Evolutionary conservation across 2,888 invertebrate genomes (phyloP).

Genomic region (Eubasilissa splendida): DNA sequence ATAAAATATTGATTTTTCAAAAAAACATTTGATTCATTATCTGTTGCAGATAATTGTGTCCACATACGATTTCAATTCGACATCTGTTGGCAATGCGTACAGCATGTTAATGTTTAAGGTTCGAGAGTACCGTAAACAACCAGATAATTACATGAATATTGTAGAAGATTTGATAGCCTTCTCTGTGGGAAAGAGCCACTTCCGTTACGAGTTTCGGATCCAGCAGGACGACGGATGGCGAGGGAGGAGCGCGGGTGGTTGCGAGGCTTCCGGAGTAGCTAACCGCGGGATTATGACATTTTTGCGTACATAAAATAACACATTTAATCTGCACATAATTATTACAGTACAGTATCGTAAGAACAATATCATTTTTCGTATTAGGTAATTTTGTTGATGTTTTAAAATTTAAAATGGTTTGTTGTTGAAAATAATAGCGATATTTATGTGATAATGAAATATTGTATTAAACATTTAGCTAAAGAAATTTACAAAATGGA

Average conservation of each 20-base stretch:
- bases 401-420: too few species aligned
- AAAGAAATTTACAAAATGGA: too few species aligned
- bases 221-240: neutral
- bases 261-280: conserved; percentile 7
- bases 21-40: too few species aligned
- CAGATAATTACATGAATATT: conserved; percentile 20
- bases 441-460: too few species aligned
- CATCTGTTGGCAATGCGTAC: too few species aligned
- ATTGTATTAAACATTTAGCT: too few species aligned
- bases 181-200: conserved; percentile 31
- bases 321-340: conserved; percentile 1
- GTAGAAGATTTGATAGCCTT: conserved; percentile 20
- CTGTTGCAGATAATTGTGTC: too few species aligned
- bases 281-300: conserved; percentile 23
- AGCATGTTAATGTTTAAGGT: too few species aligned
- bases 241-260: neutral
- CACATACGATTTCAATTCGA: too few species aligned
- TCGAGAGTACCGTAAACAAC: conserved; percentile 18
- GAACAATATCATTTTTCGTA: neutral
- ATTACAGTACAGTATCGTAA: neutral
- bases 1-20: too few species aligned
- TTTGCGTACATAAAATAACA: neutral
- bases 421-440: too few species aligned
- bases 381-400: too few species aligned
- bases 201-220: conserved; percentile 21